Evolutionary conservation across 2,113 vertebrate genomes (phyloP).

Genomic region (Microtus montanus): DNA sequence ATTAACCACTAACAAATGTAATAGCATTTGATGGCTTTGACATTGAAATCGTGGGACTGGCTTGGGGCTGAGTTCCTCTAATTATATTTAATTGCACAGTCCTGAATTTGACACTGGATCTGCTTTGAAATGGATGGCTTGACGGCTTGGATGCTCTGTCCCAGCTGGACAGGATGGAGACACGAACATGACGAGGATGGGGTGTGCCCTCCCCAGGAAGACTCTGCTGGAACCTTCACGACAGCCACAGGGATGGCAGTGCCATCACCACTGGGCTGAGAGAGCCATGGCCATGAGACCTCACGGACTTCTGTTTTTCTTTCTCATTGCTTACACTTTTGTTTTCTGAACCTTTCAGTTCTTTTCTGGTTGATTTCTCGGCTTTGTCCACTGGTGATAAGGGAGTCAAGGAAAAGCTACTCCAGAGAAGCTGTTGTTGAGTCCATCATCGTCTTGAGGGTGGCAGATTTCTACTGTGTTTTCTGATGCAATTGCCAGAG

Average conservation of each 20-base stretch:
- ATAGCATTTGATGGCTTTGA: neutral
- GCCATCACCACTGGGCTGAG: neutral
- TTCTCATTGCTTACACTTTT: neutral
- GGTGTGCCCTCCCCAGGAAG: slow-evolving; percentile 40
- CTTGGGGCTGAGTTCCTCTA: slow-evolving; percentile 36
- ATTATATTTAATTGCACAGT: slow-evolving; percentile 60
- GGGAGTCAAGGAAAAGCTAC: neutral
- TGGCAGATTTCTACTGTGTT: neutral
- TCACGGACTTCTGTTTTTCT: neutral
- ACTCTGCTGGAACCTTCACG: slow-evolving; percentile 44
- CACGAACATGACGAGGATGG: slow-evolving; percentile 34
- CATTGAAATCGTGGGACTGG: neutral
- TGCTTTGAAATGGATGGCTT: slow-evolving; percentile 54
- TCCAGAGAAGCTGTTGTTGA: neutral
- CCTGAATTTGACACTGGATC: neutral
- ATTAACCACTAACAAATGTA: neutral
- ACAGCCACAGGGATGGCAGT: neutral
- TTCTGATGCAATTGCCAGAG: neutral
- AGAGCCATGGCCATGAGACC: neutral
- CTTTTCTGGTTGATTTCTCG: neutral
- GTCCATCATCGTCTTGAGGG: neutral
- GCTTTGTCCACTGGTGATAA: neutral
- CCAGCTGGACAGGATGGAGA: slow-evolving; percentile 48
- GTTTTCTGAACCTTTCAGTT: neutral
- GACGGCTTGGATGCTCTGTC: slow-evolving; percentile 60